These are phyloP conservation scores for Fratercula arctica DNA, from an alignment of 2,797 vertebrate species.

Conservation along the genomic window DNA sequence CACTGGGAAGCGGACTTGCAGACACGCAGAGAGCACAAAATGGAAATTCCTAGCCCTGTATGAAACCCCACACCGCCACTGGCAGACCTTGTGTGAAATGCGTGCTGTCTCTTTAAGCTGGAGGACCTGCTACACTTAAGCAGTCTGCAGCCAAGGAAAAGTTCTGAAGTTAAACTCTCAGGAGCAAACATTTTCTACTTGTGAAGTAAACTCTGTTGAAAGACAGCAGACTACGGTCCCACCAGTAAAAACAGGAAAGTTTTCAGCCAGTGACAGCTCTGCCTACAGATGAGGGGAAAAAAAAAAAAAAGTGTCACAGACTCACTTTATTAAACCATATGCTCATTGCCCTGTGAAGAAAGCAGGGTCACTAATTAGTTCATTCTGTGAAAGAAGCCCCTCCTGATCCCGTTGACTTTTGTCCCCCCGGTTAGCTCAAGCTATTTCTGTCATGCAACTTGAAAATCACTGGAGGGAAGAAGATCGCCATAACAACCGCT, in stretches of 20 bases:
- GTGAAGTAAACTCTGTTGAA: conserved; percentile 85
- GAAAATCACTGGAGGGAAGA: conserved; percentile 97
- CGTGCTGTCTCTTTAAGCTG: conserved; percentile 79
- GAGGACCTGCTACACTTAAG: conserved; percentile 75
- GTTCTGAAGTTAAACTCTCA: conserved; percentile 83
- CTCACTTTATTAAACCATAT: conserved; percentile 91
- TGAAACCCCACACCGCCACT: conserved; percentile 23
- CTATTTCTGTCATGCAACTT: conserved; percentile 99
- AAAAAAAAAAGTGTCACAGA: conserved; percentile 79
- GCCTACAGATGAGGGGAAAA: conserved; percentile 66
- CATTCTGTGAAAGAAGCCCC: conserved; percentile 85
- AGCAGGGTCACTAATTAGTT: conserved; percentile 90
- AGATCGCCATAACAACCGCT: conserved; percentile 90
- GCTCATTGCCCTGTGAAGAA: conserved; percentile 86
- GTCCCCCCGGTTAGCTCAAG: conserved; percentile 87
- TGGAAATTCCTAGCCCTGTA: conserved; percentile 44
- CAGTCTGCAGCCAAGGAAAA: conserved; percentile 79
- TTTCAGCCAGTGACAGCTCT: conserved; percentile 81
- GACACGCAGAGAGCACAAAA: background rate
- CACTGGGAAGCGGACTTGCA: conserved; percentile 1
- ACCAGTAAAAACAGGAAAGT: conserved; percentile 82
- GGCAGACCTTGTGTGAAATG: conserved; percentile 54
- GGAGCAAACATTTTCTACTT: conserved; percentile 83
- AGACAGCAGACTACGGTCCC: conserved; percentile 80
- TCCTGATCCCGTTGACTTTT: conserved; percentile 88